Base-by-base conservation (phyloP, 2,797 vertebrate genomes). In the Ispidina picta region DNA sequence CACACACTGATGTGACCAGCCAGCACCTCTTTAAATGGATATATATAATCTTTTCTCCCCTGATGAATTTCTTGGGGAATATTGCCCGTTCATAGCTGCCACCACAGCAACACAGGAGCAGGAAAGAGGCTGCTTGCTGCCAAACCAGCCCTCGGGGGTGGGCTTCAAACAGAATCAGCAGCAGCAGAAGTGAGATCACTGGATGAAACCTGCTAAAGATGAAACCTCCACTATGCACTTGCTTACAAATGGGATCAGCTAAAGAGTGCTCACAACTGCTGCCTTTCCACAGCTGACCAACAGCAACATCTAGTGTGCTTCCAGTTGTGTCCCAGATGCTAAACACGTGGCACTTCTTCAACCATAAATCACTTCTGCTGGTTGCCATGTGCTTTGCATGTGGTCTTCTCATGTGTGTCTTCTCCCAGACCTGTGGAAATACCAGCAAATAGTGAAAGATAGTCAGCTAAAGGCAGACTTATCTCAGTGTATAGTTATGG, bases 251-350 rank as follows among this genome's bases (percentile, higher is more conserved):
- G 20, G 41, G 15, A 87, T 8, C 8, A 62, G 60, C 29, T 39
- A 7, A 77, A 54, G 17, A 35, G 29, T 15, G 20, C 15, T 5
- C 54, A 9, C 29, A 55, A 9, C 31, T 51, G 46, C 31, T 55
- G 35, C 11, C 0, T 54, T 87, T 55, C 35, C 55, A 4, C 29
- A 26, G 58, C 20, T 72, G 52, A 4, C 29, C 29, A 8, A 15
- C 2, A 5, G 44, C 3, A 5, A 5, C 2, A 0, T 31, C 20
- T 52, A 13, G 31, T 3, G 37, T 56, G 31, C 60, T 49, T 64
- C 41, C 35, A 14, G 26, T 31, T 25, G 19, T 21, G 16, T 56
- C 8, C 64, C 48, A 59, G 56, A 17, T 46, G 22, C 28, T 33
- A 54, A 41, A 9, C 22, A 17, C 18, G n/a, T 88, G 59, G 63